These are phyloP conservation scores for Pseudotriccus pelzelni DNA, from an alignment of 2,797 vertebrate genomes.

Conservation along the genomic window DNA sequence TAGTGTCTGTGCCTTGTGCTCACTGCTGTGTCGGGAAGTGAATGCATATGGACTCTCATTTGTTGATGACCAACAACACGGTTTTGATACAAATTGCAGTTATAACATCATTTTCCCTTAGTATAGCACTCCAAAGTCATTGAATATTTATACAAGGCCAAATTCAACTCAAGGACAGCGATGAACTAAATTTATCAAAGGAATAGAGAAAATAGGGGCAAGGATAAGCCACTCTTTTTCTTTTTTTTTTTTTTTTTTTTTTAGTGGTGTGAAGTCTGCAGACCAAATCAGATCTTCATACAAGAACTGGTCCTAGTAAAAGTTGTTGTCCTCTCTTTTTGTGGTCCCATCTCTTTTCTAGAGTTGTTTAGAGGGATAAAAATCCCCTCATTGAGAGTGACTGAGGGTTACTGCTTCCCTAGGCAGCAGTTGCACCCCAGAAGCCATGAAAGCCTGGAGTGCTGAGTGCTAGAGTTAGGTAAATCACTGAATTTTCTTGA, in stretches of 20 bases:
- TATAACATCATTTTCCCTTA: neutral
- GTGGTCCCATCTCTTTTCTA: neutral
- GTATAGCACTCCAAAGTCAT: neutral
- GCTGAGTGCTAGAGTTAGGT: neutral
- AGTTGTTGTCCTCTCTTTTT: neutral
- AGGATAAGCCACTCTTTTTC: fast-evolving
- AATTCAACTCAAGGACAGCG: neutral
- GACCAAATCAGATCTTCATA: neutral
- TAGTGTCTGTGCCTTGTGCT: neutral
- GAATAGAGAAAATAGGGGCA: neutral
- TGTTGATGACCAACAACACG: neutral
- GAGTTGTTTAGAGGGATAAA: neutral
- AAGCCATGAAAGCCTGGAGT: neutral
- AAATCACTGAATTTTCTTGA: neutral
- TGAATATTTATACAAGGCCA: neutral
- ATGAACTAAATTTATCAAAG: neutral
- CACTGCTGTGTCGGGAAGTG: fast-evolving
- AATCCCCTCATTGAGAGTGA: neutral
- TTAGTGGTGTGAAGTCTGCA: neutral
- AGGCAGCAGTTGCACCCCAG: neutral
- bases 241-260: neutral
- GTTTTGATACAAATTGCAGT: neutral
- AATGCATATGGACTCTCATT: neutral
- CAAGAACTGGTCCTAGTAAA: neutral
- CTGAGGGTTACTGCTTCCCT: neutral